phyloP scores from a whole-genome alignment of 2,113 vertebrate species.

The Vidua macroura region DNA sequence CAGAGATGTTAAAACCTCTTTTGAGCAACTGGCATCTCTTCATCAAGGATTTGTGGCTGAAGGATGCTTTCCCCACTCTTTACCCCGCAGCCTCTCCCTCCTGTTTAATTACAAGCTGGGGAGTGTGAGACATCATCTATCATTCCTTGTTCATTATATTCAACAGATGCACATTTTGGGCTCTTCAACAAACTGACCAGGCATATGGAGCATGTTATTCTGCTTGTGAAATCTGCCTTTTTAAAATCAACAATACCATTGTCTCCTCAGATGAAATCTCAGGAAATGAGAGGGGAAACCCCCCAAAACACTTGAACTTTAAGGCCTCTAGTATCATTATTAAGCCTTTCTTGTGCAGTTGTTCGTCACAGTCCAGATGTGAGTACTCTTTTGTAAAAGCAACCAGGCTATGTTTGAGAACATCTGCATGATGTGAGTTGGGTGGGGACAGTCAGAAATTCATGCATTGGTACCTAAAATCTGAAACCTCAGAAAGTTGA shows the following conservation, averaged over 20 bases:
- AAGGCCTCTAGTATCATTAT: not conserved
- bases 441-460: not conserved
- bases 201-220: constrained; percentile 19
- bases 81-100: not conserved
- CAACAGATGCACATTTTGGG: not conserved
- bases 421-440: not conserved
- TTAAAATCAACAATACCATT: not conserved
- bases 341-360: not conserved
- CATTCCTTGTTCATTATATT: constrained; percentile 16
- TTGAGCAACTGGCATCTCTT: constrained; percentile 7
- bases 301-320: not conserved
- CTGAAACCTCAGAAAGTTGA: not conserved
- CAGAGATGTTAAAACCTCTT: constrained; percentile 24
- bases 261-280: not conserved
- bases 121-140: constrained; percentile 25
- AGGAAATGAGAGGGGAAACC: not conserved
- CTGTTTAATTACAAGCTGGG: constrained; percentile 19
- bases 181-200: constrained; percentile 13
- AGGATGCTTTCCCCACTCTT: not conserved
- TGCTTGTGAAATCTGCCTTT: not conserved
- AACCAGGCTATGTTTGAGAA: rapidly evolving
- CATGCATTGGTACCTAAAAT: not conserved
- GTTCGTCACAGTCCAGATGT: not conserved
- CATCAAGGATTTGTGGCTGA: not conserved
- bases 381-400: not conserved